Evolutionary conservation across 1,140 invertebrate genomes (phyloP).

Genomic region (Penaeus chinensis): DNA sequence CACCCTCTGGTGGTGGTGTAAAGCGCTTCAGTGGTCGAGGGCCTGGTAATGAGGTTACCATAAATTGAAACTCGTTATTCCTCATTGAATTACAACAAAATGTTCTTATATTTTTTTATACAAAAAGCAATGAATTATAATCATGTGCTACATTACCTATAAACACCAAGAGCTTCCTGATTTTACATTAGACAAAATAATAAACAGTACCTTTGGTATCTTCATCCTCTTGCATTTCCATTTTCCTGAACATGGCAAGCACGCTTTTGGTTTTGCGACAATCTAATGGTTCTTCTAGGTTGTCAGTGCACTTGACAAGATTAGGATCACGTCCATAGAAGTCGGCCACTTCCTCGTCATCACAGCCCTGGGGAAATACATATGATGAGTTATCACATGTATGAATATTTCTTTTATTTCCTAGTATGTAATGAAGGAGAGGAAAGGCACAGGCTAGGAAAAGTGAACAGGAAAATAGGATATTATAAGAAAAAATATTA

Average conservation of each 20-base stretch:
- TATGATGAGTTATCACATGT: not conserved
- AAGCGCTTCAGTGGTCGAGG: slow-evolving; percentile 88
- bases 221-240: slow-evolving; percentile 79
- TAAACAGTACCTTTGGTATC: slow-evolving; percentile 67
- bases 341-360: slow-evolving; percentile 73
- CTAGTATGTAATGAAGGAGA: not conserved
- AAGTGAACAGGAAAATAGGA: too few species aligned
- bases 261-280: slow-evolving; percentile 85
- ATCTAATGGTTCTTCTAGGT: slow-evolving; percentile 72
- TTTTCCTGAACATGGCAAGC: slow-evolving; percentile 86
- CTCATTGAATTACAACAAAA: too few species aligned
- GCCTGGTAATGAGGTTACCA: slow-evolving; percentile 67
- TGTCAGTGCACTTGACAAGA: slow-evolving; percentile 76
- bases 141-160: too few species aligned
- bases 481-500: too few species aligned
- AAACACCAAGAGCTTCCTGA: not conserved
- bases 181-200: not conserved
- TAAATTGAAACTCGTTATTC: not conserved
- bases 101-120: too few species aligned
- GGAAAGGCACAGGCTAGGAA: too few species aligned
- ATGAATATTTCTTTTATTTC: not conserved
- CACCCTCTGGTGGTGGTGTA: slow-evolving; percentile 85
- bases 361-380: slow-evolving; percentile 17
- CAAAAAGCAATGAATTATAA: too few species aligned
- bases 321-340: slow-evolving; percentile 79